phyloP scores from a whole-genome alignment of 2,797 vertebrate genomes.

The Pseudomugil tenellus region DNA sequence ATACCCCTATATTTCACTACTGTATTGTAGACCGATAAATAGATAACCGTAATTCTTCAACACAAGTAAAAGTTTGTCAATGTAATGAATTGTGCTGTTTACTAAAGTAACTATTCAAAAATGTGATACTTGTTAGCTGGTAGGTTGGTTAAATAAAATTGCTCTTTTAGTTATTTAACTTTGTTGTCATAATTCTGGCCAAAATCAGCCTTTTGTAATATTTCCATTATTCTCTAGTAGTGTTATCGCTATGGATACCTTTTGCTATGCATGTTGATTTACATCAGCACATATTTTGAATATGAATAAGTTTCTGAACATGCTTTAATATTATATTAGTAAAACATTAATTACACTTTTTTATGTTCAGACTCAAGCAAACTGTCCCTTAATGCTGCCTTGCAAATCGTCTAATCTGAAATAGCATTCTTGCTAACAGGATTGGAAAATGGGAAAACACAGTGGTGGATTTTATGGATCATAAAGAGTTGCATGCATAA shows the following conservation, averaged over 20 bases:
- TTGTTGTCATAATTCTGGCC: background rate
- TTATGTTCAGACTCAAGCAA: background rate
- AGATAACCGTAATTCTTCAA: background rate
- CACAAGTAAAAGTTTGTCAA: background rate
- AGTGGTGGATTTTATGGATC: conserved; percentile 26
- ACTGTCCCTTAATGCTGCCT: background rate
- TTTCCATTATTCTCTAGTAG: background rate
- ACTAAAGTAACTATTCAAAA: background rate
- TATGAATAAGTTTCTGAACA: background rate
- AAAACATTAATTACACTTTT: background rate
- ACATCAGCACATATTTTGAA: background rate
- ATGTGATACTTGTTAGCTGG: background rate
- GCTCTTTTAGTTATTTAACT: background rate
- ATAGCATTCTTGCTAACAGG: conserved; percentile 6
- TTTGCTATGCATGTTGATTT: background rate
- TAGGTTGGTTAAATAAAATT: background rate
- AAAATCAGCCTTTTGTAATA: background rate
- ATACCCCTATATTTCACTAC: background rate
- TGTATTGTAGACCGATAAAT: background rate
- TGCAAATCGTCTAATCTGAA: conserved; percentile 13
- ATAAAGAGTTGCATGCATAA: conserved; percentile 23
- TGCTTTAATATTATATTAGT: background rate
- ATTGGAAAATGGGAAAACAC: conserved; percentile 6
- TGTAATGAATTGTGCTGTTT: background rate
- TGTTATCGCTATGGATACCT: background rate